Evolutionary conservation across 2,888 invertebrate genomes (phyloP).

Genomic region (Plagodis dolabraria): DNA sequence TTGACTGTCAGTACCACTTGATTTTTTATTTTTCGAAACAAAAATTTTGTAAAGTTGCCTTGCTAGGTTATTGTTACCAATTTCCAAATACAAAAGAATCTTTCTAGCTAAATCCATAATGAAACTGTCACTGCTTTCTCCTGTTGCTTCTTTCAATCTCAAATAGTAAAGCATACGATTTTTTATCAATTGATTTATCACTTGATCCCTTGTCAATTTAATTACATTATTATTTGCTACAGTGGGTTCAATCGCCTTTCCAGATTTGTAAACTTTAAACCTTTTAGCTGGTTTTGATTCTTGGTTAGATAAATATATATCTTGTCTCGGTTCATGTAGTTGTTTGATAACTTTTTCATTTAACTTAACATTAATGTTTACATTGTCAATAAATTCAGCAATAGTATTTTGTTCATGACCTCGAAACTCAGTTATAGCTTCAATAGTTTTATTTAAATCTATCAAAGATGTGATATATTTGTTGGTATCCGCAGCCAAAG

Average conservation of each 20-base stretch:
- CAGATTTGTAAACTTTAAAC: neutral
- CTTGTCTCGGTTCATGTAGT: slow-evolving; percentile 38
- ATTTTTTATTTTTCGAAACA: slow-evolving; percentile 42
- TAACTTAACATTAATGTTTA: slow-evolving; percentile 51
- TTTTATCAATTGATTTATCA: slow-evolving; percentile 67
- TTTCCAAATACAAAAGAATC: slow-evolving; percentile 58
- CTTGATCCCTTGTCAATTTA: slow-evolving; percentile 61
- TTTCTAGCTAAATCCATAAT: slow-evolving; percentile 64
- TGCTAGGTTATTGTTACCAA: slow-evolving; percentile 60
- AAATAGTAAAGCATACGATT: slow-evolving; percentile 63
- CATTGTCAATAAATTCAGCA: slow-evolving; percentile 56
- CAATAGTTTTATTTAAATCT: slow-evolving; percentile 47
- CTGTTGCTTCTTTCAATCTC: slow-evolving; percentile 52
- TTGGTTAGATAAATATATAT: neutral
- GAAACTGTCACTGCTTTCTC: slow-evolving; percentile 48
- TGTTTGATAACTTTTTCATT: slow-evolving; percentile 50
- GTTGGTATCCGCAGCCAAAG: slow-evolving; percentile 54
- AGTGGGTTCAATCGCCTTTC: neutral
- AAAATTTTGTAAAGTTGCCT: slow-evolving; percentile 67
- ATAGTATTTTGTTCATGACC: slow-evolving; percentile 46
- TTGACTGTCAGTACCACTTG: slow-evolving; percentile 9
- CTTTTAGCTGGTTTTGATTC: slow-evolving; percentile 1
- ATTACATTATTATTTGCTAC: slow-evolving; percentile 19
- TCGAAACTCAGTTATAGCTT: slow-evolving; percentile 39
- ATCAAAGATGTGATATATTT: slow-evolving; percentile 51